These are phyloP conservation scores for Mustelus asterias DNA, from an alignment of 2,113 vertebrate species.

Conservation along the genomic window DNA sequence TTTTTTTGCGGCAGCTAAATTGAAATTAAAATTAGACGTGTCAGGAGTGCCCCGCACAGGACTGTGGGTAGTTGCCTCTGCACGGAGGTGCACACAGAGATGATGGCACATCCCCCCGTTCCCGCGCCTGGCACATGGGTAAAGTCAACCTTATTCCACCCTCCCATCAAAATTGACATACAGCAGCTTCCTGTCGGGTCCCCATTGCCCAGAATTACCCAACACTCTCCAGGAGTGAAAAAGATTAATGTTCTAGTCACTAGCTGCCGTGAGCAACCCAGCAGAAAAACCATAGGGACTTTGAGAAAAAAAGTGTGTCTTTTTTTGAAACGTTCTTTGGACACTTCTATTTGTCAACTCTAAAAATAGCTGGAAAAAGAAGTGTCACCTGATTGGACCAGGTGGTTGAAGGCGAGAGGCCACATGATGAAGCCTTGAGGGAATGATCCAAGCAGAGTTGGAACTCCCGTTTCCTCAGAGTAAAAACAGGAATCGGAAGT, in stretches of 20 bases:
- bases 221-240: background rate
- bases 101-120: background rate
- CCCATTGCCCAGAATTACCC: background rate
- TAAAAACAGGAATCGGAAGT: background rate
- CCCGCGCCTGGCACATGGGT: background rate
- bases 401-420: background rate
- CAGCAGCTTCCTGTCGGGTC: background rate
- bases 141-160: background rate
- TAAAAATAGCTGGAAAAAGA: background rate
- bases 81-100: too few species aligned
- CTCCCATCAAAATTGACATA: background rate
- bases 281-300: background rate
- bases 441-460: background rate
- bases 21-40: conserved; percentile 13
- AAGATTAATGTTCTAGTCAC: background rate
- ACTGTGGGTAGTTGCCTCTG: background rate
- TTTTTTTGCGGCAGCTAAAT: background rate
- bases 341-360: background rate
- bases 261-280: background rate
- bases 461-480: background rate
- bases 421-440: background rate
- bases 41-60: background rate
- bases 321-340: background rate
- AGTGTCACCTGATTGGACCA: background rate
- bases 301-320: background rate